Evolutionary conservation across 2,113 vertebrate genomes (phyloP), one percentile per base, ranked within the genome.

Genomic region (Pachypanchax playfairii): DNA sequence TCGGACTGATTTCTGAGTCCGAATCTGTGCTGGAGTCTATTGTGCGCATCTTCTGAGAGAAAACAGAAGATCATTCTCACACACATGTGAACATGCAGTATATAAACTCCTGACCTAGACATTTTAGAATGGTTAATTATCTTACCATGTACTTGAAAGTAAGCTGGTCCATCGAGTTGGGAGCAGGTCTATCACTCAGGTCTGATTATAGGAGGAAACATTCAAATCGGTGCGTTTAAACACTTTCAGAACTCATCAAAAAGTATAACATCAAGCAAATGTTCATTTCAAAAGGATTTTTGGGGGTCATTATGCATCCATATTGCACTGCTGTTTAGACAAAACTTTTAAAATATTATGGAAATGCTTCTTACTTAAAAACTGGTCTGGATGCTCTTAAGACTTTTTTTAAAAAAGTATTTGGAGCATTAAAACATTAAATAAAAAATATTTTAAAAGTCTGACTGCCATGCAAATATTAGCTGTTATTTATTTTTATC

Each of bases 11-110:
- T 74, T 95, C 94, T 0, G 92, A 88, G 73, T 94, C 94, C 0
- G 93, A 94, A 56, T 93, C 93, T 0, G 92, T 90, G 64, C 94
- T 96, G 14, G 93, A 95, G 51, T 93, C 92, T 59, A 92, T 86
- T 61, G 76, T 83, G 56, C 92, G 93, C 86, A 93, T 92, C 79
- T 92, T 86, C 91, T 91, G 66, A 67, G 15, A 62, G 15, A 76
- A 77, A 84, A 65, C 47, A 83, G 13, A 63, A 11, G 11, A 52
- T n/a, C 21, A 81, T 20, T 48, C n/a, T 0, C 49, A 18, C 60
- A 5, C 28, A 66, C 5, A 52, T 29, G n/a, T 4, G 15, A 8
- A 49, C 14, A 21, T 44, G 20, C 29, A 31, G 11, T 31, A 2
- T 31, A 31, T 6, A 31, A 31, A 31, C 11, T 2, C 11, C 7